phyloP scores from a whole-genome alignment of 2,797 vertebrate genomes.

The Phyllotis vaccarum region DNA sequence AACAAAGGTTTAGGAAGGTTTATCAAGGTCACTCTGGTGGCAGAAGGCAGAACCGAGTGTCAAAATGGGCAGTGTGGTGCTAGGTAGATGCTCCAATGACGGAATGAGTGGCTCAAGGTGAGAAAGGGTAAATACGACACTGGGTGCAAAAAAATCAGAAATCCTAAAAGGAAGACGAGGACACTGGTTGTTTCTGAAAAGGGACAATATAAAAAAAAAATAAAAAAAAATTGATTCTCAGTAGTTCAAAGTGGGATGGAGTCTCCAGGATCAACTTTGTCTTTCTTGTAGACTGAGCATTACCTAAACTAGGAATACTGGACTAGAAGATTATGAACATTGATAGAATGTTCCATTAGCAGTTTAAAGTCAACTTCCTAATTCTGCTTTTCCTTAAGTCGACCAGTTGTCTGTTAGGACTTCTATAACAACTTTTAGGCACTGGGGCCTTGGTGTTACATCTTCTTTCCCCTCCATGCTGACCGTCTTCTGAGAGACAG shows the following conservation, averaged over 20 bases:
- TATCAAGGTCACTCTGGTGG: not conserved
- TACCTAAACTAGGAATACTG: not conserved
- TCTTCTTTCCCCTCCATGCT: not conserved
- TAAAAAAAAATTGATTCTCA: not conserved
- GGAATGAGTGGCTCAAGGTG: not conserved
- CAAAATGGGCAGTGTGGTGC: fast-evolving
- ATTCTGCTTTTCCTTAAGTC: not conserved
- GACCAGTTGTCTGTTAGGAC: not conserved
- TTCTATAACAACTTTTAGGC: not conserved
- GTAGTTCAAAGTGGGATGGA: not conserved
- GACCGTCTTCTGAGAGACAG: not conserved
- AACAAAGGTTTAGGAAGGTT: not conserved
- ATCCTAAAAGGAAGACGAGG: not conserved
- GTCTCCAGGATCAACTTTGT: not conserved
- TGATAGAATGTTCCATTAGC: not conserved
- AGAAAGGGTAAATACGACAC: not conserved
- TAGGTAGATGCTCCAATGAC: not conserved
- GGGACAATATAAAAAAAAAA: not conserved
- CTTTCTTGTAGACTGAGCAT: not conserved
- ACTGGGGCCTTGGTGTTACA: not conserved
- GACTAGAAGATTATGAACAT: not conserved
- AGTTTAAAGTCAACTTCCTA: not conserved
- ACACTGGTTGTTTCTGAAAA: not conserved
- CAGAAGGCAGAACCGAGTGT: too few relatives aligned
- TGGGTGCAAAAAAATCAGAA: not conserved